Conservation (phyloP, 1,140 invertebrate genomes). For the Laupala kohalensis region DNA sequence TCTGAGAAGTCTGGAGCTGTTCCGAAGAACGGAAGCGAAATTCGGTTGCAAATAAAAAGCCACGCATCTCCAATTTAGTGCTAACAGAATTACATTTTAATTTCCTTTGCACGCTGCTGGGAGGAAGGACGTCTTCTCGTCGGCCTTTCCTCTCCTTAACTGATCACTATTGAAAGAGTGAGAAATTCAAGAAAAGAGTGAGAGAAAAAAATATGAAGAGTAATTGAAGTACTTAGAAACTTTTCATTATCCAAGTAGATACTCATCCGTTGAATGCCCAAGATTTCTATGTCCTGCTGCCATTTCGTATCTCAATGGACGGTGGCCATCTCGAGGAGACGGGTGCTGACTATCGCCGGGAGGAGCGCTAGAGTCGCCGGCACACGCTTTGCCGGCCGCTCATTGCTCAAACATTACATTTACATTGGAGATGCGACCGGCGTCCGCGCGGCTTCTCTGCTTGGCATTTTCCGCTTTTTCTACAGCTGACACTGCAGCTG, state of each 20-base stretch:
- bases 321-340: not conserved
- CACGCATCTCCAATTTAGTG: not conserved
- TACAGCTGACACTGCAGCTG: not conserved
- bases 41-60: not conserved
- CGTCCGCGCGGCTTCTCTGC: not conserved
- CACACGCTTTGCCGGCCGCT: not conserved
- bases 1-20: not conserved
- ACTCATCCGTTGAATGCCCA: too few species aligned
- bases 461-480: not conserved
- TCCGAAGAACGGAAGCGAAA: not conserved
- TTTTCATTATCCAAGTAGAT: too few species aligned
- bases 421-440: not conserved
- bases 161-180: not conserved
- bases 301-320: too few species aligned
- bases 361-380: not conserved
- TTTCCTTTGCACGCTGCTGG: not conserved
- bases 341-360: not conserved
- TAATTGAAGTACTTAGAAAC: too few species aligned
- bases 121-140: not conserved
- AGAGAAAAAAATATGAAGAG: not conserved
- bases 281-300: too few species aligned
- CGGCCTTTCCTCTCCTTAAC: too few species aligned
- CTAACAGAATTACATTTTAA: not conserved
- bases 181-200: too few species aligned
- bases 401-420: not conserved